phyloP scores from a whole-genome alignment of 1,140 invertebrate species.

The Achatina immaculata region DNA sequence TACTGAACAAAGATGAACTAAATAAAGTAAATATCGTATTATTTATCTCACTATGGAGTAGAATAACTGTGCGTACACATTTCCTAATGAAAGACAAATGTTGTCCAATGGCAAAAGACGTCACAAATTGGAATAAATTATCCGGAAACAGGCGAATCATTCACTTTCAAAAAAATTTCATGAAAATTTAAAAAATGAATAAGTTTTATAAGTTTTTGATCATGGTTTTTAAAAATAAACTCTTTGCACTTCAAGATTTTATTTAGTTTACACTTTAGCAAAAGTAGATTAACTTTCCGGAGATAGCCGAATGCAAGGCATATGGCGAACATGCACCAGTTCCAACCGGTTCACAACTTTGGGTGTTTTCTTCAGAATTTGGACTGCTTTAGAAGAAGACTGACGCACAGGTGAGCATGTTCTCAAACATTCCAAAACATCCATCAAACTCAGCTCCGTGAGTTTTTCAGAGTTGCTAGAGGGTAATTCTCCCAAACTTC shows the following conservation, averaged over 20 bases:
- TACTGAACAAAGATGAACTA: background rate
- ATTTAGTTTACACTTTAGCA: background rate
- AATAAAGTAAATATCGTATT: background rate
- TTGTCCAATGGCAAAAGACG: conserved; percentile 21
- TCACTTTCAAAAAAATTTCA: conserved; percentile 17
- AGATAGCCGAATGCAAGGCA: conserved; percentile 51
- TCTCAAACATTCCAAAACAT: background rate
- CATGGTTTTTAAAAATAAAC: background rate
- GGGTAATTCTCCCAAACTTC: background rate
- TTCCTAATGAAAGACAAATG: conserved; percentile 13
- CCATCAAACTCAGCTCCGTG: background rate
- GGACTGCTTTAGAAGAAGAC: conserved; percentile 22
- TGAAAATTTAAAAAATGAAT: background rate
- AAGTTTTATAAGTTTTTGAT: background rate
- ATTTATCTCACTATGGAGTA: background rate
- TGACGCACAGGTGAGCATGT: conserved; percentile 38
- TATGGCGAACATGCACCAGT: conserved; percentile 69
- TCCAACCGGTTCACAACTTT: conserved; percentile 69
- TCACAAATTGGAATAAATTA: conserved; percentile 3
- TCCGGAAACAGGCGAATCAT: conserved; percentile 43
- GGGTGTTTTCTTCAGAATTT: conserved; percentile 58
- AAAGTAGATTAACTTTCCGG: conserved; percentile 39
- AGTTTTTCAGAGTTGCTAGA: background rate
- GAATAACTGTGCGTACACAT: conserved; percentile 3
- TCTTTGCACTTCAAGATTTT: background rate